These are phyloP conservation scores for Mizuhopecten yessoensis DNA, from an alignment of 1,140 invertebrate species.

Conservation along the genomic window DNA sequence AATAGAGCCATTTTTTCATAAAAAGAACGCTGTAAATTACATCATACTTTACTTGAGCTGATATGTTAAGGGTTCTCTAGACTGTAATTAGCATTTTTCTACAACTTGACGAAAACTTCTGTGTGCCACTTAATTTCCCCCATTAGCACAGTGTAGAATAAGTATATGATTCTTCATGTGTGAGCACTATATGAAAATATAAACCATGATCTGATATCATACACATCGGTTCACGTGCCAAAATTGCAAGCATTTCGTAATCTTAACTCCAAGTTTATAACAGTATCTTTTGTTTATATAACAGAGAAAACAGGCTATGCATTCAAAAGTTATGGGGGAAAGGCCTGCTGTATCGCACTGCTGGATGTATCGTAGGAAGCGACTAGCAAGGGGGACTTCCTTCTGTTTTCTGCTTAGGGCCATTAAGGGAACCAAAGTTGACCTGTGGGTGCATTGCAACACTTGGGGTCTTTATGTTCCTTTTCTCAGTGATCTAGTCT, in stretches of 20 bases:
- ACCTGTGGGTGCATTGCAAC: no score
- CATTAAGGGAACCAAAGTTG: no score
- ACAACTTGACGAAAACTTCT: neutral
- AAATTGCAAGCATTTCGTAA: neutral
- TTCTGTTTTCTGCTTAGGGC: no score
- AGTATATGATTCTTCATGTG: neutral
- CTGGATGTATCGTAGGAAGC: no score
- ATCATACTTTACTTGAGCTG: neutral
- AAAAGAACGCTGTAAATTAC: neutral
- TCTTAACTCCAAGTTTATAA: neutral
- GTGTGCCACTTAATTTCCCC: neutral
- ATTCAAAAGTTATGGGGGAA: no score
- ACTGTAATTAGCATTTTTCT: neutral
- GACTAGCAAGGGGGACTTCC: no score
- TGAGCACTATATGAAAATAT: neutral
- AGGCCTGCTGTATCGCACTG: no score
- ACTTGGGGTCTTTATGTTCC: no score
- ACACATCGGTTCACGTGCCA: neutral
- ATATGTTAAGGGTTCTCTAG: neutral
- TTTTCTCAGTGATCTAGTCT: no score
- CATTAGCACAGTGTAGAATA: neutral
- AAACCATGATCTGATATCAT: neutral
- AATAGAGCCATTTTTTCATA: neutral
- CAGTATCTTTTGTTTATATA: neutral
- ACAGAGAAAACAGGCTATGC: neutral